Evolutionary conservation across 2,113 vertebrate species (phyloP).

Genomic region (Perccottus glenii): DNA sequence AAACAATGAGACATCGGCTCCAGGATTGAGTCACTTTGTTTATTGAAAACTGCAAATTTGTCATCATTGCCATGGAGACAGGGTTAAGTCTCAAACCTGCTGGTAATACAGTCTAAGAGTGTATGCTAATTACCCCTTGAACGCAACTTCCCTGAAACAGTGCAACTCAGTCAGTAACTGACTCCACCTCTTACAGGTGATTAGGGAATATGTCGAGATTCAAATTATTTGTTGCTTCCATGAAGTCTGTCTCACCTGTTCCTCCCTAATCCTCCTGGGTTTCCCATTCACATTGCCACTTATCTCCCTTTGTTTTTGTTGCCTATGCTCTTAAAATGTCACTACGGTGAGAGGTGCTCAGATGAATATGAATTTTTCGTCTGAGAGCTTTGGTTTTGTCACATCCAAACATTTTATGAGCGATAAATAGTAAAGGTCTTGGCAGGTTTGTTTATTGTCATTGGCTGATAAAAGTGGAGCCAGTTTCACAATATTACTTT

Average conservation of each 20-base stretch:
- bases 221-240: conserved; percentile 46
- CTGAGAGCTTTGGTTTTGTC: no score
- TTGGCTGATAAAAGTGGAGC: no score
- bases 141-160: conserved; percentile 59
- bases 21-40: conserved; percentile 49
- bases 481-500: no score
- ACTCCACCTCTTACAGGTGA: conserved; percentile 48
- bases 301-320: conserved; percentile 5
- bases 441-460: no score
- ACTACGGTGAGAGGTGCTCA: background rate
- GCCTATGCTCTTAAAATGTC: conserved; percentile 3
- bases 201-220: conserved; percentile 45
- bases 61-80: conserved; percentile 73
- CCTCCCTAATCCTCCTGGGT: background rate
- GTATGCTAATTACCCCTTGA: conserved; percentile 55
- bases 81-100: conserved; percentile 66
- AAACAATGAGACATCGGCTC: conserved; percentile 29
- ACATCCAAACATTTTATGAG: no score
- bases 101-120: conserved; percentile 51
- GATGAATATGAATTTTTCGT: background rate
- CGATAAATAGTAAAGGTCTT: no score
- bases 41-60: conserved; percentile 66
- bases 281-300: background rate
- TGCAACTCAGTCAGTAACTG: conserved; percentile 36
- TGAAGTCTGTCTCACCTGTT: conserved; percentile 28